A percentile compares a stretch with the other conserved stretches of the same genome.
phyloP scores from a whole-genome alignment of 2,113 vertebrate genomes.

The Thymallus thymallus region DNA sequence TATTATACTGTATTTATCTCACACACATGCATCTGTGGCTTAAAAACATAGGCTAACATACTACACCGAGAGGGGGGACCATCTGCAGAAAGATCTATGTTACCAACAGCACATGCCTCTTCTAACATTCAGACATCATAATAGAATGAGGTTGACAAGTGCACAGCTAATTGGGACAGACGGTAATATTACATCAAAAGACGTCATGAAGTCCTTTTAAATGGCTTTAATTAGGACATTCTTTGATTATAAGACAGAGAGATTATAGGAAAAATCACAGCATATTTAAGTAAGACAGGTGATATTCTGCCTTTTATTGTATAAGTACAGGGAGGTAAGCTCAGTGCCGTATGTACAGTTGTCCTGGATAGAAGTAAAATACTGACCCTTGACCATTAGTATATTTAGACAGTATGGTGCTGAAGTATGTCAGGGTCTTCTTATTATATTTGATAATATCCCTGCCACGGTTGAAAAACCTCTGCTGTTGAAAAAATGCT shows the following conservation, averaged over 20 bases:
- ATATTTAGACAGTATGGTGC: too few species aligned
- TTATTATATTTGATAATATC: too few species aligned
- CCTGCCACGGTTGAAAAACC: too few species aligned
- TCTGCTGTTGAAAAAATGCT: too few species aligned
- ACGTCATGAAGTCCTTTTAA: slow-evolving; percentile 65
- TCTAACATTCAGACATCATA: slow-evolving; percentile 33
- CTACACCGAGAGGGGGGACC: too few species aligned
- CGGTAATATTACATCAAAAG: slow-evolving; percentile 78
- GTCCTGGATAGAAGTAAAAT: too few species aligned
- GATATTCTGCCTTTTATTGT: background rate
- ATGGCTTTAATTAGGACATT: slow-evolving; percentile 76
- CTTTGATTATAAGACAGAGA: slow-evolving; percentile 57
- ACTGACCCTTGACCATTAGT: too few species aligned
- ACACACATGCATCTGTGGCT: too few species aligned
- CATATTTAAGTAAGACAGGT: slow-evolving; percentile 20
- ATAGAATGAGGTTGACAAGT: slow-evolving; percentile 66
- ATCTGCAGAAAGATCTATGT: background rate
- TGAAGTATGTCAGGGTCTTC: background rate
- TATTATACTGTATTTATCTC: too few species aligned
- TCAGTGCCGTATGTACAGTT: background rate
- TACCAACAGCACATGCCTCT: background rate
- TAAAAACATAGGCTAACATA: too few species aligned
- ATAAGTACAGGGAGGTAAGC: background rate
- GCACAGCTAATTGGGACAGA: slow-evolving; percentile 68
- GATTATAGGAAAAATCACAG: slow-evolving; percentile 63